These are phyloP conservation scores for Gambelia wislizenii DNA, from an alignment of 2,797 vertebrate genomes.

Conservation along the genomic window DNA sequence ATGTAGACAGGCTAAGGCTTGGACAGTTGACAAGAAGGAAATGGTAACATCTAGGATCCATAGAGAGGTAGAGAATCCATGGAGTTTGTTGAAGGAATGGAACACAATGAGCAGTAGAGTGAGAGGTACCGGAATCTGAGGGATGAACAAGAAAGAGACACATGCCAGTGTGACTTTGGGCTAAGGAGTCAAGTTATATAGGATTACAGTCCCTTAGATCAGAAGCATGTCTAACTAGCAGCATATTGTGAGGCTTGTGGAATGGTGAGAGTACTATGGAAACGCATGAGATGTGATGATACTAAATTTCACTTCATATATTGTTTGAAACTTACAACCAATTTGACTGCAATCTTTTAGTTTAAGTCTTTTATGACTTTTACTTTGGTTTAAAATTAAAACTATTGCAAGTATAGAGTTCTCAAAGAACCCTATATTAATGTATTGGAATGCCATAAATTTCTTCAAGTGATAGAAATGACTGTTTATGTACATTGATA, in stretches of 20 bases:
- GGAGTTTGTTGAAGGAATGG: neutral
- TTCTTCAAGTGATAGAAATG: too few relatives aligned
- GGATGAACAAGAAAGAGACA: neutral
- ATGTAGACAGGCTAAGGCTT: neutral
- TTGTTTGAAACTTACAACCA: neutral
- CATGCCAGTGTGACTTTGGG: neutral
- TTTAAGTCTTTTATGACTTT: too few relatives aligned
- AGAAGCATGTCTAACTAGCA: neutral
- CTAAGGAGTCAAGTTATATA: neutral
- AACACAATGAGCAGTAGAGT: neutral
- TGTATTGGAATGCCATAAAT: too few relatives aligned
- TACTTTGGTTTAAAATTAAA: too few relatives aligned
- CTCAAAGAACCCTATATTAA: too few relatives aligned
- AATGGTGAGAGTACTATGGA: neutral
- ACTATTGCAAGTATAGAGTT: too few relatives aligned
- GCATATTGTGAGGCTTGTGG: neutral
- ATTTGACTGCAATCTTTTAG: neutral
- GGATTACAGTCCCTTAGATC: neutral
- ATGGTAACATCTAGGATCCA: too few relatives aligned
- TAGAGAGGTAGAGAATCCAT: neutral
- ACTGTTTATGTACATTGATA: too few relatives aligned
- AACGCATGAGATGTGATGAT: neutral
- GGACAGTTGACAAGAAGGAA: neutral
- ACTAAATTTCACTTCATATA: neutral
- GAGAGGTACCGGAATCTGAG: neutral